A percentile compares a stretch with the other conserved stretches of the same genome.
phyloP scores from a whole-genome alignment of 2,113 vertebrate genomes.

The Myxocyprinus asiaticus region DNA sequence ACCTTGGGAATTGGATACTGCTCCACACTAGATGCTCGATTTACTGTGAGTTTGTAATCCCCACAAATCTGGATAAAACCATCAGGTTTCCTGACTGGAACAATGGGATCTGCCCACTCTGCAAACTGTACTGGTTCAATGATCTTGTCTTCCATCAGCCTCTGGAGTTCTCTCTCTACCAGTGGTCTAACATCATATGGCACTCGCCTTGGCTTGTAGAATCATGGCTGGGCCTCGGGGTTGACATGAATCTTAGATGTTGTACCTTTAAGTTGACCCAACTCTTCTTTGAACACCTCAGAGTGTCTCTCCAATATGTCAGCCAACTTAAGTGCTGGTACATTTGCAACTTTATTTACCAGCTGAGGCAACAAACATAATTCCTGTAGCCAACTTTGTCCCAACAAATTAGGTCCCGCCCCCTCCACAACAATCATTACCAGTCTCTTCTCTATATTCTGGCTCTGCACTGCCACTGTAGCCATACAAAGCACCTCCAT shows the following conservation, averaged over 20 bases:
- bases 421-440: too few relatives aligned
- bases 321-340: neutral
- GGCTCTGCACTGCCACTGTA: too few relatives aligned
- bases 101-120: neutral
- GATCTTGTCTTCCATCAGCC: neutral
- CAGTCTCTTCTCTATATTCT: too few relatives aligned
- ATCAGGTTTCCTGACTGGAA: neutral
- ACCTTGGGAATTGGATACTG: constrained; percentile 47
- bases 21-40: constrained; percentile 25
- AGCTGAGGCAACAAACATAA: neutral
- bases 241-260: constrained; percentile 20
- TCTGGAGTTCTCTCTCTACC: constrained; percentile 22
- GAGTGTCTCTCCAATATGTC: neutral
- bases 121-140: neutral
- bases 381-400: constrained; percentile 17
- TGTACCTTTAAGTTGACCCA: constrained; percentile 16
- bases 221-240: constrained; percentile 2
- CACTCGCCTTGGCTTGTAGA: neutral
- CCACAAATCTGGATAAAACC: constrained; percentile 2
- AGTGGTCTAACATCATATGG: neutral
- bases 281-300: constrained; percentile 19
- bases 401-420: neutral
- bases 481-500: neutral
- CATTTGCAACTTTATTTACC: neutral
- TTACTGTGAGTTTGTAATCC: constrained; percentile 48